These are phyloP conservation scores for Delichon dasypus DNA, from an alignment of 2,797 vertebrate genomes.

Conservation along the genomic window DNA sequence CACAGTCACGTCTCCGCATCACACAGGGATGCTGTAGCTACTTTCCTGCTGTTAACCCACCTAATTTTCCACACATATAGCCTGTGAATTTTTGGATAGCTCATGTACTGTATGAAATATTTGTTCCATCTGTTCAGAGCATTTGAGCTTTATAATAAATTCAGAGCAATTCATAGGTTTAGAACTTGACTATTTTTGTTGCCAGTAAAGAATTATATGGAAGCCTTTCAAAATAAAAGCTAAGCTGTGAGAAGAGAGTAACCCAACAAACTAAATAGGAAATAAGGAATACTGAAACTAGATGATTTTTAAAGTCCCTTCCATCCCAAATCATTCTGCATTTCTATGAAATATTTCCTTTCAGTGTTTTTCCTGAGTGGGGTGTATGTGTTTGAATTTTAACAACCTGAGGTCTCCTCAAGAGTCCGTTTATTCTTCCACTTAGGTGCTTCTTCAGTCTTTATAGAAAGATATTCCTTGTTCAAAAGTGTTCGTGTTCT, in stretches of 20 bases:
- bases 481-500: neutral
- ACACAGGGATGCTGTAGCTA: neutral
- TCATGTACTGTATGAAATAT: neutral
- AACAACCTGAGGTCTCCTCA: neutral
- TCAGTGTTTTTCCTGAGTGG: neutral
- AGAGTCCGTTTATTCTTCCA: neutral
- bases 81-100: neutral
- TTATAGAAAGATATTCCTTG: neutral
- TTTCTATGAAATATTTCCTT: neutral
- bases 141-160: neutral
- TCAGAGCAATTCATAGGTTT: neutral
- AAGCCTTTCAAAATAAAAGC: neutral
- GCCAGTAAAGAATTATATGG: neutral
- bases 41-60: conserved; percentile 17
- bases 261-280: neutral
- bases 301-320: neutral
- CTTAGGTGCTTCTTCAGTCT: neutral
- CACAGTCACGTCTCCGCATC: neutral
- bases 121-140: conserved; percentile 3
- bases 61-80: neutral
- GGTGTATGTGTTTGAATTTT: neutral
- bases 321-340: neutral
- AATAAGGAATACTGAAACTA: neutral
- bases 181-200: neutral
- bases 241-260: neutral